Evolutionary conservation across 2,797 vertebrate species (phyloP), one percentile per base, ranked within the genome.

Genomic region (Phrynocephalus forsythii): DNA sequence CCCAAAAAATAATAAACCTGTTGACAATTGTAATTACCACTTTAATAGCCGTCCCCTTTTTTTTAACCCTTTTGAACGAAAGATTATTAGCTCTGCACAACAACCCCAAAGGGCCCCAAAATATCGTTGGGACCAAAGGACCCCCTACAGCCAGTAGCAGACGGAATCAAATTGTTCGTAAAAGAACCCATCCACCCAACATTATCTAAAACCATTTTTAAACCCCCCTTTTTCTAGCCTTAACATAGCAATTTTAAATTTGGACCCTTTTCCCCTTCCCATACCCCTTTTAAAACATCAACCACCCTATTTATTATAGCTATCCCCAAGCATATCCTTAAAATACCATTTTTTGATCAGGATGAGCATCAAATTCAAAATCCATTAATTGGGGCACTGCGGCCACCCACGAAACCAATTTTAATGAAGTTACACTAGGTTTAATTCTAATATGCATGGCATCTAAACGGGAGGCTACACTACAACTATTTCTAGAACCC

Each of bases 401-500:
- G 52, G 2, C 15, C 48, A n/a, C 18, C 30, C 75, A 26, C 26
- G 84, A 79, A 78, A n/a, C n/a, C 44, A 30, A 66, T 48, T 60
- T 87, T 66, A 6, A 83, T 28, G 76, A 77, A 16, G 3, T 82
- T 63, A 85, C 22, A 48, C 2, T 20, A 5, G 68, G 60, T 0
- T 38, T 86, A 1, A 66, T 83, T 3, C 2, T 86, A 0, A 11
- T 80, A 2, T 28, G 63, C 3, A 3, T n/a, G 0, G 26, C 52
- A 1, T 3, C 3, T 1, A 63, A 5, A 13, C 84, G 0, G 84
- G 63, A 0, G 56, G 10, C 16, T 90, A 82, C 24, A 52, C 72
- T 84, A 0, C 0, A 0, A 0, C 20, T 16, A 0, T 9, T 87
- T 0, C 0, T 3, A 0, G 0, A 0, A 0, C 0, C 69, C 0